phyloP scores from a whole-genome alignment of 2,113 vertebrate genomes.

The Plectropomus leopardus region DNA sequence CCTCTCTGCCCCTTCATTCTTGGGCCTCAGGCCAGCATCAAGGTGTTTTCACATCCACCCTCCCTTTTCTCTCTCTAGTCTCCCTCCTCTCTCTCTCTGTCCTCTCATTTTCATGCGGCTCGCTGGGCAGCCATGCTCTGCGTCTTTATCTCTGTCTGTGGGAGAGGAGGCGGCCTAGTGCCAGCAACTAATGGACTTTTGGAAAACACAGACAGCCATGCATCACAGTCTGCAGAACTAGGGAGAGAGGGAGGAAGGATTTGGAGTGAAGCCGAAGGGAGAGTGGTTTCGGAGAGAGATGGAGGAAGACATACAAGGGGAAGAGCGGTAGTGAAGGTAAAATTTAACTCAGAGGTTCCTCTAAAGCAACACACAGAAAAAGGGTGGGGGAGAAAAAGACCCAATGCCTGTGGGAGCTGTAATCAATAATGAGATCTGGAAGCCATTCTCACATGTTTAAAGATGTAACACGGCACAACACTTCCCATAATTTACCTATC shows the following conservation, averaged over 20 bases:
- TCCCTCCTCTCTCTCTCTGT: constrained; percentile 31
- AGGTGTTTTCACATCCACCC: constrained; percentile 48
- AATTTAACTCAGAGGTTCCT: constrained; percentile 18
- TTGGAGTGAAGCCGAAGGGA: constrained; percentile 49
- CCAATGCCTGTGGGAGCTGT: neutral
- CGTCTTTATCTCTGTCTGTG: constrained; percentile 83
- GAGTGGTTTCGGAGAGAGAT: constrained; percentile 37
- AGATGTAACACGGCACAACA: constrained; percentile 18
- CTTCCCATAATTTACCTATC: constrained; percentile 4
- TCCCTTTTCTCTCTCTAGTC: constrained; percentile 12
- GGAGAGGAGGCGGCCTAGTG: constrained; percentile 73
- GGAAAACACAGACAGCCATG: constrained; percentile 81
- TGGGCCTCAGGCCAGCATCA: constrained; percentile 34
- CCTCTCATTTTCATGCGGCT: constrained; percentile 68
- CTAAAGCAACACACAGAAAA: constrained; percentile 29
- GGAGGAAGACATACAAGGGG: constrained; percentile 33
- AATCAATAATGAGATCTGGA: constrained; percentile 45
- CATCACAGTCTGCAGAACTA: constrained; percentile 63
- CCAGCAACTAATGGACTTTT: constrained; percentile 86
- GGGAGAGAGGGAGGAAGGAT: constrained; percentile 46
- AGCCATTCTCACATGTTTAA: constrained; percentile 6
- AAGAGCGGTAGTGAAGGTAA: constrained; percentile 25
- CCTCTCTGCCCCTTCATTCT: neutral
- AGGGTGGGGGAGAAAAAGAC: constrained; percentile 2
- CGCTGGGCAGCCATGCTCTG: constrained; percentile 55